Evolutionary conservation across 2,113 vertebrate genomes (phyloP).

Genomic region (Chaenocephalus aceratus): DNA sequence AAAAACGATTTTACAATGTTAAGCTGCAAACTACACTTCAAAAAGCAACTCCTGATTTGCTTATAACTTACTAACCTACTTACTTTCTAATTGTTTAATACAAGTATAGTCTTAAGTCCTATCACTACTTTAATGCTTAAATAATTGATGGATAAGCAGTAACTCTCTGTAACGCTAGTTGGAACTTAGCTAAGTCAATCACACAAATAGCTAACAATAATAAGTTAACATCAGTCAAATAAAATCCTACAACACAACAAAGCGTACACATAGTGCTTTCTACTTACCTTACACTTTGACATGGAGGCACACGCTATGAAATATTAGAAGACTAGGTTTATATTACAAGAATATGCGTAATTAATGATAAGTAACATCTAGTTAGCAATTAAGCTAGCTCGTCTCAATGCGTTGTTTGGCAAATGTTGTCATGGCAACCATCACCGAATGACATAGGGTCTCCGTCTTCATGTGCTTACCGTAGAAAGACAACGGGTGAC

Average conservation of each 20-base stretch:
- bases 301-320: constrained; percentile 29
- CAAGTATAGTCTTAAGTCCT: neutral
- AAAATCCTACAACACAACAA: neutral
- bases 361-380: neutral
- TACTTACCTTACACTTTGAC: constrained; percentile 79
- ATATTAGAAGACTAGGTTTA: too few relatives aligned
- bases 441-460: too few relatives aligned
- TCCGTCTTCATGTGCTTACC: constrained; percentile 24
- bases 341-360: neutral
- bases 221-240: neutral
- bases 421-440: constrained; percentile 53
- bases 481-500: constrained; percentile 12
- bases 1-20: neutral
- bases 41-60: neutral
- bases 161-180: neutral
- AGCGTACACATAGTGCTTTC: neutral
- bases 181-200: neutral
- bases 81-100: neutral
- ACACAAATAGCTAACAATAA: neutral
- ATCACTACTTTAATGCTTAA: neutral
- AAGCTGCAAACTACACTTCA: neutral
- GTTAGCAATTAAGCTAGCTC: neutral
- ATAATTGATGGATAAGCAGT: neutral
- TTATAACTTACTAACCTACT: neutral
- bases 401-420: neutral